Evolutionary conservation across 2,113 vertebrate species (phyloP), one percentile per base, ranked within the genome.

Genomic region (Piliocolobus tephrosceles): DNA sequence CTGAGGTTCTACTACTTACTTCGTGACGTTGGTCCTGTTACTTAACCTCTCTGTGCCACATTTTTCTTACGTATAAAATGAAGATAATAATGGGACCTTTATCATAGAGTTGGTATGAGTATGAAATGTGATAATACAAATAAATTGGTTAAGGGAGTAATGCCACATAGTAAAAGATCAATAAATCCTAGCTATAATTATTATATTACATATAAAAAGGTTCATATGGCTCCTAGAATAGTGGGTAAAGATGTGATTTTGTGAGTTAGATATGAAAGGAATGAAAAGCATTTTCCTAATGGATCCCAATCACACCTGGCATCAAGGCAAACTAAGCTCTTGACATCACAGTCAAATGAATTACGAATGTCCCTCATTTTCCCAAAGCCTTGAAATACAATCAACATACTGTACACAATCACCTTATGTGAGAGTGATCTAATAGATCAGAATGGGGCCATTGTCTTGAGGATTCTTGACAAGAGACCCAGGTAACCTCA

Each of bases 311-410:
- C 50, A 78, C 43, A 64, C 40, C 45, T 57, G 66, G 25, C 43
- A 38, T 14, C 13, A 14, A 61, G 52, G 52, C 68, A 91, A 94
- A 82, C 32, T 45, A 30, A 94, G 4, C 45, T 58, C 78, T 78
- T 76, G 79, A 45, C 32, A 43, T 35, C 58, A 52, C 0, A 70
- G 45, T 72, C 76, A 90, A 92, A 92, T 52, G 55, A 90, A 47
- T 45, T 22, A 72, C 13, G 23, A 61, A 8, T 27, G 79, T 47
- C 52, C 72, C 58, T 87, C 8, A 8, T 78, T 88, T 75, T 52
- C 43, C 92, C 90, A 20, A 88, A 91, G 87, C 58, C 57, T 64
- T 72, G 88, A 64, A 91, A 92, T 17, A 92, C 38, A 82, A 40
- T 58, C 57, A 61, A 22, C 20, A 38, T 32, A 18, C 6, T 23